These are phyloP conservation scores for Cirrhinus molitorella DNA, from an alignment of 2,797 vertebrate genomes.

Conservation along the genomic window DNA sequence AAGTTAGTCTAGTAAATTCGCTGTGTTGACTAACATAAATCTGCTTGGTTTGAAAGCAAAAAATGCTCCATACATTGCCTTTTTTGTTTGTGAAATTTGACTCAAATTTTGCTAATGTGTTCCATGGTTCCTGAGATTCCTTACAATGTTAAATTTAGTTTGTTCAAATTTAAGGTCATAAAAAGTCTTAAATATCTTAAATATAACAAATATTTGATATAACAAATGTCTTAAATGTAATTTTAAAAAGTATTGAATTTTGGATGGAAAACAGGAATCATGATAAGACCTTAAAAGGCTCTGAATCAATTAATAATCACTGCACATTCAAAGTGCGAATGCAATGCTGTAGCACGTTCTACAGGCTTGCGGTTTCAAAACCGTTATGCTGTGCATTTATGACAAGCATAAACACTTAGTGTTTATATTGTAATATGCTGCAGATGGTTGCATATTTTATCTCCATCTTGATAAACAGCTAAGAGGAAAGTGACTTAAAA, in stretches of 20 bases:
- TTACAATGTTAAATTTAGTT: no score
- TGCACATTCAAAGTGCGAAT: no score
- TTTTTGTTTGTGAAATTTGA: neutral
- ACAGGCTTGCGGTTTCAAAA: neutral
- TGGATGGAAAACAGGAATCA: no score
- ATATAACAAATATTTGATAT: no score
- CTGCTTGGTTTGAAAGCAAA: neutral
- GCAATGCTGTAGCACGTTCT: no score
- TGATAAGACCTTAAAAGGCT: no score
- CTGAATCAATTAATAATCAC: no score
- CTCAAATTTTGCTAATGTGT: neutral
- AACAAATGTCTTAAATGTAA: no score
- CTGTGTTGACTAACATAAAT: neutral
- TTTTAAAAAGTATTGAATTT: no score
- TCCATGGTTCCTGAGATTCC: neutral
- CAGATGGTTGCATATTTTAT: neutral
- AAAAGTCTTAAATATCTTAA: neutral
- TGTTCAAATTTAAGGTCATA: no score
- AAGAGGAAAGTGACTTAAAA: neutral
- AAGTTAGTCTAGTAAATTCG: neutral
- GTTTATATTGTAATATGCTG: neutral
- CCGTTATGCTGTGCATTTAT: neutral
- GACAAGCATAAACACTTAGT: neutral
- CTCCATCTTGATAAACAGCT: neutral
- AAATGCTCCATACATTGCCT: neutral